Conservation (phyloP, 2,888 invertebrate species). For the Hololepta plana region DNA sequence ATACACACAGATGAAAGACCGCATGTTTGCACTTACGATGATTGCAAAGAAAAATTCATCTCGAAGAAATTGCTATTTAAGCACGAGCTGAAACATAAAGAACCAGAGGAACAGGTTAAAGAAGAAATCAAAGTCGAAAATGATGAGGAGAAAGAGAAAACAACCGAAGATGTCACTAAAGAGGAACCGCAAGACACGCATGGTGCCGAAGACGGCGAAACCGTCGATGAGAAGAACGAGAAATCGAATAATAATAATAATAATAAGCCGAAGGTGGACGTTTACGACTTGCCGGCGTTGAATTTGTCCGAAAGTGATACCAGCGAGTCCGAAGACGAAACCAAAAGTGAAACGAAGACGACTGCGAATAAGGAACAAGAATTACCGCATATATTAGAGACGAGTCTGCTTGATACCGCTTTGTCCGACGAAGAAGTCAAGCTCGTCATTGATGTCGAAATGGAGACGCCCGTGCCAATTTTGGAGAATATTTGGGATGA, state of each 20-base stretch:
- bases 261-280: conserved; percentile 40
- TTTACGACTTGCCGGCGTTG: conserved; percentile 56
- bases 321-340: conserved; percentile 36
- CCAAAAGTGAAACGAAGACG: not conserved
- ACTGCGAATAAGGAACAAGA: no score
- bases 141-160: conserved; percentile 9
- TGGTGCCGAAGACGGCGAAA: conserved; percentile 21
- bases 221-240: conserved; percentile 20
- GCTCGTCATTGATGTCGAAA: conserved; percentile 22
- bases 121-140: conserved; percentile 10
- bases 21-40: conserved; percentile 50
- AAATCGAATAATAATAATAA: conserved; percentile 13
- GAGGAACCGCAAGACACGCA: no score
- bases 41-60: conserved; percentile 51
- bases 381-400: no score
- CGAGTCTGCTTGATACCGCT: no score
- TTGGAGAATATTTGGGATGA: conserved; percentile 61
- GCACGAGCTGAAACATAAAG: conserved; percentile 46
- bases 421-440: no score
- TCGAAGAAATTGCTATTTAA: conserved; percentile 60
- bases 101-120: conserved; percentile 18
- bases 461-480: conserved; percentile 37
- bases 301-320: conserved; percentile 76
- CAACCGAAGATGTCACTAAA: conserved; percentile 7
- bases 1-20: conserved; percentile 49